phyloP scores from a whole-genome alignment of 2,888 invertebrate species.

The Cheilosia scutellata region DNA sequence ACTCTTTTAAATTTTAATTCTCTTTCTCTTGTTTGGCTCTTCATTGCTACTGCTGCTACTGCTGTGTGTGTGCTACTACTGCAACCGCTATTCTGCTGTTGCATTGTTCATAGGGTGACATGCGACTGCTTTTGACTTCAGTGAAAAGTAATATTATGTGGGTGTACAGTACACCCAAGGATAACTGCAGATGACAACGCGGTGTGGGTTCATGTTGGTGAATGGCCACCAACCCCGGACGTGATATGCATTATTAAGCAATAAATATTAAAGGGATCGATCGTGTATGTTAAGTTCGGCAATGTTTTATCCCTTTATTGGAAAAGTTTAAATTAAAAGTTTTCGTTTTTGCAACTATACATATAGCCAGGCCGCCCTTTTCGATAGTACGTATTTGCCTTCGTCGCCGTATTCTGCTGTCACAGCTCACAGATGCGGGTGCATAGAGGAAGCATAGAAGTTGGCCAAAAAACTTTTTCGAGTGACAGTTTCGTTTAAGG shows the following conservation, averaged over 20 bases:
- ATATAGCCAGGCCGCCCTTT: conserved; percentile 4
- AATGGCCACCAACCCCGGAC: conserved; percentile 64
- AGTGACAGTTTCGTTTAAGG: conserved; percentile 74
- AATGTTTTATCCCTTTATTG: conserved; percentile 77
- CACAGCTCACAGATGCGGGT: conserved; percentile 36
- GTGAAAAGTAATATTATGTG: conserved; percentile 67
- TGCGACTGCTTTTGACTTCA: conserved; percentile 69
- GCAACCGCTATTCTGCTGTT: conserved; percentile 30
- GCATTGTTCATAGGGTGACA: conserved; percentile 60
- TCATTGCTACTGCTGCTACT: conserved; percentile 4
- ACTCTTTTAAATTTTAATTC: conserved; percentile 60
- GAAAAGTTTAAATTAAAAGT: conserved; percentile 77
- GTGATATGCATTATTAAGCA: conserved; percentile 77
- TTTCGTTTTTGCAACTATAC: conserved; percentile 51
- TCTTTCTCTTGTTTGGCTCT: conserved; percentile 38
- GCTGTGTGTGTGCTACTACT: not conserved
- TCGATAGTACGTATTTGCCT: conserved; percentile 43
- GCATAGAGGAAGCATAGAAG: conserved; percentile 21
- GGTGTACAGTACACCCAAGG: conserved; percentile 22
- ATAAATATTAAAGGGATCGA: conserved; percentile 77
- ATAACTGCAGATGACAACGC: conserved; percentile 68
- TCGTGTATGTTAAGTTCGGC: conserved; percentile 76
- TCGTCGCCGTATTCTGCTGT: conserved; percentile 53
- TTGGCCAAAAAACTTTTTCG: conserved; percentile 63
- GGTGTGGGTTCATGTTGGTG: conserved; percentile 27